Evolutionary conservation across 2,888 invertebrate genomes (phyloP), one percentile per base, ranked within the genome.

Genomic region (Drosophila ustulata): DNA sequence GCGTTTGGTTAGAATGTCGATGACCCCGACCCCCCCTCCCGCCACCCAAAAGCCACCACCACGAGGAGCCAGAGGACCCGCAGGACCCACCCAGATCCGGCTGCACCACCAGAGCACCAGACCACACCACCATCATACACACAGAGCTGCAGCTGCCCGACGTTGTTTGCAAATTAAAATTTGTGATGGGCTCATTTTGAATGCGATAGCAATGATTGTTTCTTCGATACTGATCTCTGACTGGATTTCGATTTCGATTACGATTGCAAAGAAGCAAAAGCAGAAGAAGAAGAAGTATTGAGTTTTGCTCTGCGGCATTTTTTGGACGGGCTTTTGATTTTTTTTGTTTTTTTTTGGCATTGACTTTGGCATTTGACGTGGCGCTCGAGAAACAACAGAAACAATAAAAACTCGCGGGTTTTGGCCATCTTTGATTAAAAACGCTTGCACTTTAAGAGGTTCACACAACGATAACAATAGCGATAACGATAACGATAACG

Each of bases 131-230:
- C 41, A 13, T 28, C 34, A 47, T 11, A 45, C 9, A 25, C 30
- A 18, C 25, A 62, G 47, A 61, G 50, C 72, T 76, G 77, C 61
- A 76, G 75, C 67, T 78, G 57, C 70, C 66, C 62, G 51, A 63
- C 37, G 58, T 69, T 63, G 65, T 62, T 70, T 65, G 69, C 68
- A 79, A 78, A 82, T 82, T 86, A 90, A 92, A 91, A 90, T 84
- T 91, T 91, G 91, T 92, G 91, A 92, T 92, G 91, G 91, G 91
- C 91, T 92, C 91, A 90, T 74, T 78, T 86, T 39, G 28, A 66
- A 59, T 55, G 55, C 46, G 52, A 57, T 56, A 6, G 30, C 9
- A 32, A 34, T 8, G 34, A 52, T 62, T 57, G 49, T 63, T 25
- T 9, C 47, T 47, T 55, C 52, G 47, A 28, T 52, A 23, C 58